Evolutionary conservation across 2,113 vertebrate genomes (phyloP), one percentile per base, ranked within the genome.

Genomic region (Phoxinus phoxinus): DNA sequence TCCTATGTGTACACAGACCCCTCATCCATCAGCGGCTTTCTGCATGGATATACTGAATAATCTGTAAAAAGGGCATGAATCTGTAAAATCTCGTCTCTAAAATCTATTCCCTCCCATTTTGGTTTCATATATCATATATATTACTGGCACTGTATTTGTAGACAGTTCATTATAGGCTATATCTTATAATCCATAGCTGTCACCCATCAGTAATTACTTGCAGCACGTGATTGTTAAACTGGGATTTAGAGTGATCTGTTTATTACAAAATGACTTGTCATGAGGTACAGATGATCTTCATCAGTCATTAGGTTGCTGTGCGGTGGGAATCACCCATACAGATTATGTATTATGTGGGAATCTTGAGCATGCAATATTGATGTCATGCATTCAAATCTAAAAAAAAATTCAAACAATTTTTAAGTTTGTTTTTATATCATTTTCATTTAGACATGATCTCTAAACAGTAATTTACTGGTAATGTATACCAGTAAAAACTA

Each of bases 11-110:
- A 48, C 46, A 12, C 48, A 58, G 48, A 51, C 56, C 67, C 67
- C 67, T 56, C 81, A 83, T 83, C 67, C 65, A 71, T 83, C 81
- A 71, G 48, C 48, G 1, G 21, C 81, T 72, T 72, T 72, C 81
- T 13, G 32, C 81, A 72, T 25, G 81, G 11, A 83, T 72, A 72
- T 58, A 58, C 48, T 4, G n/a, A 15, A 53, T 71, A 72, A 72
- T 83, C 81, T 41, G 46, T 71, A 72, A 83, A 83, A 83, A 37
- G 30, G 25, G 25, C 12, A 37, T 6, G 23, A 53, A 71, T 83
- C 27, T 83, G 13, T 27, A 30, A 67, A 82, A 73, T 73, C 35
- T 2, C 35, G 1, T 79, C 13, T 71, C 44, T 72, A 72, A 71
- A 72, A 53, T 27, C 77, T 23, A 81, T 41, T 25, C 19, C 30